Conservation (phyloP, 2,113 vertebrate species). For the Addax nasomaculatus region DNA sequence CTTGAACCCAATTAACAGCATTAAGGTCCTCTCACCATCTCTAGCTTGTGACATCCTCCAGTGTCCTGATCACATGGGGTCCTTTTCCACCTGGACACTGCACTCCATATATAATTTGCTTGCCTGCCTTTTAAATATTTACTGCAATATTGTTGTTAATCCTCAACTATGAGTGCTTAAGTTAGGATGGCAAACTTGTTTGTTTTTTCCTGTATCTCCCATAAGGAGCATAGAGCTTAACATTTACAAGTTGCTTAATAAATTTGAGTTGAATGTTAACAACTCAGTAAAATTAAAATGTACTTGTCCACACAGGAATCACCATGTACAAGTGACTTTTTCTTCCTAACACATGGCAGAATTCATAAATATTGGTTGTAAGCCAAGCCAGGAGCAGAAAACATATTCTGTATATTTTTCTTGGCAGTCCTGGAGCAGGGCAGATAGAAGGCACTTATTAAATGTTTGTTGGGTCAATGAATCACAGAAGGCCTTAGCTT, state of each 20-base stretch:
- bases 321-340: not conserved
- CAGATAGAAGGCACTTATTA: not conserved
- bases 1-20: not conserved
- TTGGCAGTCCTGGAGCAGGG: not conserved
- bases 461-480: not conserved
- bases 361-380: not conserved
- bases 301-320: not conserved
- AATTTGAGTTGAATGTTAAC: not conserved
- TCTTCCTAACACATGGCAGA: not conserved
- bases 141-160: not conserved
- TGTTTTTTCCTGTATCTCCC: not conserved
- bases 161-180: not conserved
- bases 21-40: not conserved
- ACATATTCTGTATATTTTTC: not conserved
- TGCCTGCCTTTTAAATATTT: not conserved
- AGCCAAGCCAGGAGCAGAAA: not conserved
- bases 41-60: not conserved
- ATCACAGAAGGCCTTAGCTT: not conserved
- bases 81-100: not conserved
- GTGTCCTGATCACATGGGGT: not conserved
- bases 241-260: not conserved
- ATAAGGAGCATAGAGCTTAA: not conserved
- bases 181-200: not conserved
- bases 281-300: not conserved
- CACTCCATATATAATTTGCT: not conserved